These are phyloP conservation scores for Fragum whitleyi DNA, from an alignment of 2,888 invertebrate species.

Conservation along the genomic window DNA sequence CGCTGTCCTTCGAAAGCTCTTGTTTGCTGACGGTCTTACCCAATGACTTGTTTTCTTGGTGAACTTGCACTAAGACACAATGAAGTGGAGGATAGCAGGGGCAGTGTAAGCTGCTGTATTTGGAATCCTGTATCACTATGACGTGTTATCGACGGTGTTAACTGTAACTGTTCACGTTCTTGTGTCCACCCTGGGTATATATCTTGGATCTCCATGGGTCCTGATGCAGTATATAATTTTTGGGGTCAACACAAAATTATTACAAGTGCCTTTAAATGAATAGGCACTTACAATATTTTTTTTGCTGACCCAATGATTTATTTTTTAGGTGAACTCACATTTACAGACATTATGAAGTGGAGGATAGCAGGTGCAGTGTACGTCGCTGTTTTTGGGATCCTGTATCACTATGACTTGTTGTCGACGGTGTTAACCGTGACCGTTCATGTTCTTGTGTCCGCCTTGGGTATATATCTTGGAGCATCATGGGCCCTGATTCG, in stretches of 20 bases:
- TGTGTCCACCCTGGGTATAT: conserved; percentile 65
- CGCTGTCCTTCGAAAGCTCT: no score
- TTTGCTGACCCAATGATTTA: no score
- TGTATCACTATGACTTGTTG: conserved; percentile 69
- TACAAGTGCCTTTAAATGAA: no score
- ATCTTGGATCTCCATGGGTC: conserved; percentile 74
- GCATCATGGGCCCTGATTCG: conserved; percentile 75
- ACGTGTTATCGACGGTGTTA: conserved; percentile 65
- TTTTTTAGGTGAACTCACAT: no score
- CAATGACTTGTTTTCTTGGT: no score
- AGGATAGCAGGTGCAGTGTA: conserved; percentile 47
- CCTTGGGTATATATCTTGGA: conserved; percentile 70
- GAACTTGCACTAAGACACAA: not conserved
- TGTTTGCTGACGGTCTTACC: no score
- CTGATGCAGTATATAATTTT: no score
- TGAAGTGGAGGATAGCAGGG: conserved; percentile 42
- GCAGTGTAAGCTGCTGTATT: conserved; percentile 53
- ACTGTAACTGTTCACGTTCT: conserved; percentile 61
- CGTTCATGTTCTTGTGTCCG: conserved; percentile 55
- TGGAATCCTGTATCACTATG: conserved; percentile 66
- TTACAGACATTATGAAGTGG: conserved; percentile 16
- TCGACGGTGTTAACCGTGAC: conserved; percentile 62
- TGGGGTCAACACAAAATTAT: no score
- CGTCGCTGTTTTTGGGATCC: conserved; percentile 57
- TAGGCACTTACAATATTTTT: no score